A percentile compares a stretch with the other conserved stretches of the same genome.
Evolutionary conservation across 1,140 invertebrate genomes (phyloP).

Genomic region (Meloidogyne exigua): DNA sequence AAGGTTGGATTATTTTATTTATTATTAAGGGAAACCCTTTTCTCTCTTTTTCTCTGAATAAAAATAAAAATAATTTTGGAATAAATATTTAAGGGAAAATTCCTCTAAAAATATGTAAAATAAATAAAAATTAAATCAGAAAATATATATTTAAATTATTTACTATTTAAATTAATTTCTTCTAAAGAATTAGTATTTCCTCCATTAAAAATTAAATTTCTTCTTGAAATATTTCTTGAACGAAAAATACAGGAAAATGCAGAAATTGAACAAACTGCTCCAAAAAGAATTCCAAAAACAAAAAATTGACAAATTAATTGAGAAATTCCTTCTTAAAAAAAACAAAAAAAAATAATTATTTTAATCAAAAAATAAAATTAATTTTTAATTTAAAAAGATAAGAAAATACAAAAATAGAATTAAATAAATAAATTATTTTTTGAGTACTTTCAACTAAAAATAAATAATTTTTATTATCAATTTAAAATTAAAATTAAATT

Average conservation of each 20-base stretch:
- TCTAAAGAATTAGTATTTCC: not conserved
- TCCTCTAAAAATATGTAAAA: too few species aligned
- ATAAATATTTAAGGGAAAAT: too few species aligned
- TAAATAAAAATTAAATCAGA: too few species aligned
- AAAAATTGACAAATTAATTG: slow-evolving; percentile 43
- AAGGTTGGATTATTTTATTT: too few species aligned
- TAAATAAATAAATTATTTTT: too few species aligned
- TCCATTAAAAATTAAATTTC: slow-evolving; percentile 9
- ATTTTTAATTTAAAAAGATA: not conserved
- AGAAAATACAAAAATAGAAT: too few species aligned
- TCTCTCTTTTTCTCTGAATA: too few species aligned
- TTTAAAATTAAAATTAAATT: too few species aligned
- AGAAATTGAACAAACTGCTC: slow-evolving; percentile 37
- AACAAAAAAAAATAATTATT: not conserved
- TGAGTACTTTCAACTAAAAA: too few species aligned
- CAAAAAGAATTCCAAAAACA: slow-evolving; percentile 43
- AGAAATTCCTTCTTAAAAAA: slow-evolving; percentile 16
- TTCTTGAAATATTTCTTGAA: not conserved
- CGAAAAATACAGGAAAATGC: slow-evolving; percentile 43
- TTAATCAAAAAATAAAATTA: not conserved
- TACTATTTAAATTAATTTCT: slow-evolving; percentile 5
- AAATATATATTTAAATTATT: not conserved
- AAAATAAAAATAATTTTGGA: too few species aligned
- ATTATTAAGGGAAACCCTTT: too few species aligned
- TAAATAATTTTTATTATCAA: too few species aligned